Percentiles rank a stretch among this genome's conserved stretches.
These are phyloP conservation scores for Philaethria dido DNA, from an alignment of 2,888 invertebrate genomes.

Conservation along the genomic window DNA sequence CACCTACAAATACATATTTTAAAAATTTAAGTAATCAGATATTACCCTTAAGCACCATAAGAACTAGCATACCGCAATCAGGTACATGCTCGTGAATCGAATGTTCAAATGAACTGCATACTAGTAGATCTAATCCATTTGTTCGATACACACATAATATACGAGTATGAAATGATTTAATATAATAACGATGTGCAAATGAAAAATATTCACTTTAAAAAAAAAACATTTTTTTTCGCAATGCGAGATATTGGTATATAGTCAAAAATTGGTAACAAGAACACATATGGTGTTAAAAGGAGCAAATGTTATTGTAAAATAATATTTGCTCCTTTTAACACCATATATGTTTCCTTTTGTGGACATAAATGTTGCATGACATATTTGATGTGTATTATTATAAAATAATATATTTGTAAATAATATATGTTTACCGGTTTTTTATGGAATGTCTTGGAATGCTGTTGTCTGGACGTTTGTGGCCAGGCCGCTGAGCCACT, in stretches of 20 bases:
- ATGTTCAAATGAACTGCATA: background rate
- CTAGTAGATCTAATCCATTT: background rate
- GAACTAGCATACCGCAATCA: background rate
- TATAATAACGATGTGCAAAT: constrained; percentile 1
- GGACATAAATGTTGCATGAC: too few species aligned
- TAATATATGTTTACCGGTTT: constrained; percentile 41
- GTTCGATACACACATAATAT: too few species aligned
- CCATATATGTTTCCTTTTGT: too few species aligned
- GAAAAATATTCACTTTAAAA: background rate
- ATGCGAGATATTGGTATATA: too few species aligned
- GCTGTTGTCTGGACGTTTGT: constrained; percentile 36
- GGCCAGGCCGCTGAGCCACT: constrained; percentile 47
- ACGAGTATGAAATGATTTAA: too few species aligned
- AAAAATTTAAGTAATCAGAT: background rate
- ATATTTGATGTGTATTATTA: too few species aligned
- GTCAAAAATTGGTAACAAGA: too few species aligned
- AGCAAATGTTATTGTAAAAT: too few species aligned
- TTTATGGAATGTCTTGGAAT: constrained; percentile 43
- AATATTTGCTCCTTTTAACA: too few species aligned
- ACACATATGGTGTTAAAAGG: too few species aligned
- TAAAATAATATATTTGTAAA: background rate
- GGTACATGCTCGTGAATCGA: background rate
- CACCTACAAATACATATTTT: constrained; percentile 83
- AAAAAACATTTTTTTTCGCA: too few species aligned
- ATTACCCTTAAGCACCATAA: background rate